Evolutionary conservation across 2,113 vertebrate genomes (phyloP), one percentile per base, ranked within the genome.

Genomic region (Pseudolaguvia tuberculata): DNA sequence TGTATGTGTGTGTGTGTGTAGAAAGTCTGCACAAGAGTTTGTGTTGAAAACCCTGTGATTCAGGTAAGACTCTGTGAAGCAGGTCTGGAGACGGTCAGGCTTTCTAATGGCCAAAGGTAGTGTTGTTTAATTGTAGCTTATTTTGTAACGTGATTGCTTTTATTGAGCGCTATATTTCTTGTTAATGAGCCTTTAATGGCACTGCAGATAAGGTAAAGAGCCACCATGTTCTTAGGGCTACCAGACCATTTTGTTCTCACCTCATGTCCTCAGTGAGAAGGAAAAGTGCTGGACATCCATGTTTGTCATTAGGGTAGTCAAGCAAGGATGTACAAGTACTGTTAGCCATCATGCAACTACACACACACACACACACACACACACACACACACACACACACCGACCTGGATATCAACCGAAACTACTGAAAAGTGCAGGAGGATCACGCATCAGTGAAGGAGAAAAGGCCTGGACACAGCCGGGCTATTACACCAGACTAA

Each of bases 401-500:
- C 23, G 53, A 42, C 52, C 21, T 2, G 4, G 35, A 45, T 23
- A 21, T 65, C 21, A 8, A 8, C 59, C 21, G 12, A 20, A 35
- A 17, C 31, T 68, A 17, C 31, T 68, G n/a, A 53, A 73, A 56
- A 47, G 66, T 31, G 50, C 8, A 23, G 25, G 29, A 56, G 67
- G 21, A 48, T 27, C 65, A 66, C 31, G 66, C 63, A 51, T 72
- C 59, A 50, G 65, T n/a, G 21, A 48, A 31, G 50, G 25, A 68
- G 72, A 58, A 65, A 75, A 48, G 48, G 47, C 39, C 48, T 78
- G n/a, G 27, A 58, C 56, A 52, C 14, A 70, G 73, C 76, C 72
- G 63, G 70, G 39, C 61, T 80, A 89, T 91, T 92, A 90, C 88
- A 84, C 82, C 89, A 95, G 93, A 96, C 93, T 94, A 96, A 96